Conservation (phyloP, 1,140 invertebrate species). For the Hycleus phaleratus region DNA sequence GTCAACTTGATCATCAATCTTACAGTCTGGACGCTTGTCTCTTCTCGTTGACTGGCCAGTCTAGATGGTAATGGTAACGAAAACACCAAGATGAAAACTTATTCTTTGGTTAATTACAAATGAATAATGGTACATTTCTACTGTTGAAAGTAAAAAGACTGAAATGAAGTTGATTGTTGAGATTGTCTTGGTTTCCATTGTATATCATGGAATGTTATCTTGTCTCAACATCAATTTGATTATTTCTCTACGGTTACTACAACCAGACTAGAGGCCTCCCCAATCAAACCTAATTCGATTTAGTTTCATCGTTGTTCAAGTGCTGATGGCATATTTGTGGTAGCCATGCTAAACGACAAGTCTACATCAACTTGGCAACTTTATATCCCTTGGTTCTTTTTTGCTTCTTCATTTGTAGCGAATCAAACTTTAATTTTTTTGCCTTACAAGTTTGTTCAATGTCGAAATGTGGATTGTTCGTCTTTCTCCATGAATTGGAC, state of each 20-base stretch:
- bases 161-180: too few species aligned
- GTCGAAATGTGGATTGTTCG: too few species aligned
- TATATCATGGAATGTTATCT: too few species aligned
- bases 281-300: conserved; percentile 9
- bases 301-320: conserved; percentile 6
- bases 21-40: conserved; percentile 24
- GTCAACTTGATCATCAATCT: conserved; percentile 30
- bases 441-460: not conserved
- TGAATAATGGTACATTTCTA: conserved; percentile 1
- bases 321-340: not conserved
- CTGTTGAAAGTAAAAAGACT: too few species aligned
- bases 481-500: too few species aligned
- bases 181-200: too few species aligned
- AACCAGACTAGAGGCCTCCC: not conserved
- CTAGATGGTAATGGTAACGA: not conserved
- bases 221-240: too few species aligned
- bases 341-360: not conserved
- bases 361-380: not conserved
- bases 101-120: conserved; percentile 11
- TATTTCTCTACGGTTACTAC: too few species aligned
- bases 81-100: conserved; percentile 11
- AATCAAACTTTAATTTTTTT: not conserved
- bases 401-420: too few species aligned
- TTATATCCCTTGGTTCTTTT: too few species aligned
- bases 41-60: conserved; percentile 21